phyloP scores from a whole-genome alignment of 2,888 invertebrate genomes.

The Sphaerophoria rueppellii region DNA sequence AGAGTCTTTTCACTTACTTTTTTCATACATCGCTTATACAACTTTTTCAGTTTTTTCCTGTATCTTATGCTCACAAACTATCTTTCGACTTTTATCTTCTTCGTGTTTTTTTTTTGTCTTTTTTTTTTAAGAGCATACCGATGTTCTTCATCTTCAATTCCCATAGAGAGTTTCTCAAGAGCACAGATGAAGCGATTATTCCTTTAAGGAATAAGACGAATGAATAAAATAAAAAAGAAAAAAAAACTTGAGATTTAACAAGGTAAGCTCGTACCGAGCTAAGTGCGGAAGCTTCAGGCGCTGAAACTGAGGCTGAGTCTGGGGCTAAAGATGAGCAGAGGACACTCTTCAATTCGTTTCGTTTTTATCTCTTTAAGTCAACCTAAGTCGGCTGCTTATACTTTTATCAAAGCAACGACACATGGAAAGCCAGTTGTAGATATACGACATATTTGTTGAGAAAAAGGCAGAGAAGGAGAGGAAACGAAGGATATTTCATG shows the following conservation, averaged over 20 bases:
- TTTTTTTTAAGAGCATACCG: constrained; percentile 34
- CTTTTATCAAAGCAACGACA: constrained; percentile 63
- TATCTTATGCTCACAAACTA: constrained; percentile 42
- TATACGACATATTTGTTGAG: neutral
- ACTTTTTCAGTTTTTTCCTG: constrained; percentile 18
- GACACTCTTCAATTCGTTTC: constrained; percentile 64
- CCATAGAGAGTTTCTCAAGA: constrained; percentile 16
- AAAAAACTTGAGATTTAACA: constrained; percentile 38
- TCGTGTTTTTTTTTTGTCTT: neutral
- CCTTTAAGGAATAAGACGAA: constrained; percentile 24
- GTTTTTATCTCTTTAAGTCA: constrained; percentile 65
- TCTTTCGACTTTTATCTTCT: constrained; percentile 57
- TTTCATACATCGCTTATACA: neutral
- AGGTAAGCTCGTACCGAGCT: constrained; percentile 39
- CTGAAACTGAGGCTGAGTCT: neutral
- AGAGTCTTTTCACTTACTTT: neutral
- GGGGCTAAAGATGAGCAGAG: constrained; percentile 6
- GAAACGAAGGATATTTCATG: constrained; percentile 53
- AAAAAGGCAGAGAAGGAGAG: neutral
- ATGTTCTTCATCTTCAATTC: constrained; percentile 40
- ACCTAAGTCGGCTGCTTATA: constrained; percentile 59
- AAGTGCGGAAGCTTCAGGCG: constrained; percentile 11
- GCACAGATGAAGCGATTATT: constrained; percentile 62
- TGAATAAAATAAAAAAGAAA: constrained; percentile 1
- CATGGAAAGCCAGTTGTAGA: constrained; percentile 23